Evolutionary conservation across 2,113 vertebrate genomes (phyloP).

Genomic region (Erinaceus europaeus): DNA sequence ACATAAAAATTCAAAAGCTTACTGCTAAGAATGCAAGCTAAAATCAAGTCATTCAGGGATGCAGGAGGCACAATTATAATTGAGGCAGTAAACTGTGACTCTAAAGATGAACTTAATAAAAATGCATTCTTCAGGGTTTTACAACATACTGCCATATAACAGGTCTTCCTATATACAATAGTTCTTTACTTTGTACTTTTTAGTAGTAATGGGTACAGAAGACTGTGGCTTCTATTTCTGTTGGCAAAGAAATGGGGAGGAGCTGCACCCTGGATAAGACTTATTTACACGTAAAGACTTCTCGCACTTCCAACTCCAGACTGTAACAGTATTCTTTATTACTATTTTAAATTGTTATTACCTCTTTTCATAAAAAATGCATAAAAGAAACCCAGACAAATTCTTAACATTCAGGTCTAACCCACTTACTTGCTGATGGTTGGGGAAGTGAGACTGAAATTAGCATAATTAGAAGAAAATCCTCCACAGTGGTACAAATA

Average conservation of each 20-base stretch:
- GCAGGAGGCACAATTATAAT: neutral
- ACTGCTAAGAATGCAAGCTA: neutral
- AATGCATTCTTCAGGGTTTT: neutral
- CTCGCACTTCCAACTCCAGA: neutral
- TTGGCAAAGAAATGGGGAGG: neutral
- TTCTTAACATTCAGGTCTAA: neutral
- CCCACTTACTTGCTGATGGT: neutral
- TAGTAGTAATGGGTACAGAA: neutral
- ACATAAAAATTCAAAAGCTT: conserved; percentile 24
- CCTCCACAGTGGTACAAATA: conserved; percentile 2
- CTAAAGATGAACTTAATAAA: conserved; percentile 27
- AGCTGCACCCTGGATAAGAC: neutral
- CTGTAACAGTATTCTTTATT: neutral
- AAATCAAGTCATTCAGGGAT: conserved; percentile 25
- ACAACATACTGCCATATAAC: neutral
- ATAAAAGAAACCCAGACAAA: conserved; percentile 2
- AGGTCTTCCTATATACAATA: neutral
- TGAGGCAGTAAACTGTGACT: conserved; percentile 20
- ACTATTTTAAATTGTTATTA: neutral
- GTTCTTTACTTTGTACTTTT: neutral
- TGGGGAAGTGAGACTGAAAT: neutral
- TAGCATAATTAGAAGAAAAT: neutral
- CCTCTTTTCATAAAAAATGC: conserved; percentile 12
- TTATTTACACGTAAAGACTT: neutral
- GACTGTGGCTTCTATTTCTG: neutral